Evolutionary conservation across 35 echinoderm and acorn worm genomes (phyloP).

Genomic region (Ophioderma brevispina): DNA sequence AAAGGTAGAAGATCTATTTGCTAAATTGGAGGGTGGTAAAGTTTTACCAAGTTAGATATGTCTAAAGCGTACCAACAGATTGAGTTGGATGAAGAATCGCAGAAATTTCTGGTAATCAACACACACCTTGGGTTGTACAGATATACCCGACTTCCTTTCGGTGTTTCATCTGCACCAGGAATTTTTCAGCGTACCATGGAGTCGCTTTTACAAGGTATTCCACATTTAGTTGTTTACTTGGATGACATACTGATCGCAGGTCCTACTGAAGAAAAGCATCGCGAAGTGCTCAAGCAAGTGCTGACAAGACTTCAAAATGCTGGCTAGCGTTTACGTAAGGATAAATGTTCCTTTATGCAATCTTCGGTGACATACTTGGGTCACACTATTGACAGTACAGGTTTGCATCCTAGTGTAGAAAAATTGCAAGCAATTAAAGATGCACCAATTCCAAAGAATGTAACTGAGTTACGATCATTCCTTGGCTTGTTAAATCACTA

Average conservation of each 20-base stretch:
- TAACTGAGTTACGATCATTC: too few relatives aligned
- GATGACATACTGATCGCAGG: slow-evolving; percentile 47
- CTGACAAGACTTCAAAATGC: too few relatives aligned
- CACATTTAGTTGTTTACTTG: not conserved
- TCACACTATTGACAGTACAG: too few relatives aligned
- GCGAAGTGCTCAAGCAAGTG: slow-evolving; percentile 28
- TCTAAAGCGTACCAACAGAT: slow-evolving; percentile 53
- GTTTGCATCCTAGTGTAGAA: too few relatives aligned
- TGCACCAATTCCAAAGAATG: too few relatives aligned
- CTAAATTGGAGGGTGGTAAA: slow-evolving; percentile 24
- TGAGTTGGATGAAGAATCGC: slow-evolving; percentile 26
- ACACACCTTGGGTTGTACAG: slow-evolving; percentile 39
- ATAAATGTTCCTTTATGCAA: too few relatives aligned
- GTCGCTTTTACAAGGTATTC: slow-evolving; percentile 19
- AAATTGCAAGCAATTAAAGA: too few relatives aligned
- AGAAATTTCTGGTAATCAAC: slow-evolving; percentile 50
- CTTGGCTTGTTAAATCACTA: too few relatives aligned
- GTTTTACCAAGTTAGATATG: slow-evolving; percentile 50
- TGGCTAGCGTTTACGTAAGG: too few relatives aligned
- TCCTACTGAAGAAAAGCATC: slow-evolving; percentile 12
- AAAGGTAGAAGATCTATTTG: slow-evolving; percentile 52
- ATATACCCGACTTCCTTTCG: slow-evolving; percentile 62
- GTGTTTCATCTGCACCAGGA: slow-evolving; percentile 32
- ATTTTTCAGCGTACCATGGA: slow-evolving; percentile 58
- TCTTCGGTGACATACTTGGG: too few relatives aligned